Conservation (phyloP, 2,113 vertebrate genomes). For the Sinocyclocheilus maitianheensis region DNA sequence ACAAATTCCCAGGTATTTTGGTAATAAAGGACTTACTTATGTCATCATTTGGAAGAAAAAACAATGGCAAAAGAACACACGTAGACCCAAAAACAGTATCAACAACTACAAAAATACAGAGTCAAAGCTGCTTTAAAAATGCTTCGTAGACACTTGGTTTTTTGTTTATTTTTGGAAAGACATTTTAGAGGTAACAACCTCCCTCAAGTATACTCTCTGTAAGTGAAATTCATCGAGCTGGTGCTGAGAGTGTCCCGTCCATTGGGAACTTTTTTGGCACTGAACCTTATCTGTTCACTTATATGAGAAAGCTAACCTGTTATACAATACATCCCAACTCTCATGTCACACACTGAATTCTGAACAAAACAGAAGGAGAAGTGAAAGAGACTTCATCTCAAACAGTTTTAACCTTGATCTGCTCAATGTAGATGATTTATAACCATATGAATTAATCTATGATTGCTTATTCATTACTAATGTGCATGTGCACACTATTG, state of each 20-base stretch:
- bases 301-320: constrained; percentile 32
- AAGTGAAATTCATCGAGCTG: constrained; percentile 38
- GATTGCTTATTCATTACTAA: not conserved
- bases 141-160: not conserved
- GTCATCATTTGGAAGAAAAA: not conserved
- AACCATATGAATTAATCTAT: not conserved
- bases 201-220: constrained; percentile 44
- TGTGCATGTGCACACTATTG: not conserved
- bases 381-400: not conserved
- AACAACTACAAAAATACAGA: not conserved
- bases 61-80: not conserved
- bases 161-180: not conserved
- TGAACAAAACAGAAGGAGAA: not conserved
- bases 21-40: not conserved
- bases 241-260: not conserved
- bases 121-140: not conserved
- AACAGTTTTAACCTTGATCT: not conserved
- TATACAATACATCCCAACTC: constrained; percentile 7
- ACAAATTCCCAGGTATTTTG: not conserved
- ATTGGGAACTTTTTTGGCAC: constrained; percentile 20
- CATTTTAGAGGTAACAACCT: not conserved
- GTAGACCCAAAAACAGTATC: not conserved
- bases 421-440: not conserved
- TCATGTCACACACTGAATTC: not conserved
- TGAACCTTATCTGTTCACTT: constrained; percentile 28